Percentiles rank a stretch among this genome's conserved stretches.
Conservation (phyloP, 2,888 invertebrate genomes). For the Nebria salina region DNA sequence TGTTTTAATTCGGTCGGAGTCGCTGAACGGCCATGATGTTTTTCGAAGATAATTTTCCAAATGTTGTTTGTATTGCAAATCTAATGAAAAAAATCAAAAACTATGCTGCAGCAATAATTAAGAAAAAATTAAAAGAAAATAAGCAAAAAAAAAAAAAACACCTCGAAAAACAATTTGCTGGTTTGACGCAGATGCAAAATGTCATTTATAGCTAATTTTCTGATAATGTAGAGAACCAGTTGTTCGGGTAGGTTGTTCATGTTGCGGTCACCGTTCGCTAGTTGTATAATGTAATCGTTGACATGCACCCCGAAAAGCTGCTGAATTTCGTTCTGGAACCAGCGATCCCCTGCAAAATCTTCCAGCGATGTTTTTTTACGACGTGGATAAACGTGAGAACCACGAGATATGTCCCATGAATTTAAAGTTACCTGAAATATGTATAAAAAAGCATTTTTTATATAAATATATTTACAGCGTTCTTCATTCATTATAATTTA, state of each 20-base stretch:
- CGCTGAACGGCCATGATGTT: constrained; percentile 43
- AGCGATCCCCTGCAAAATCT: constrained; percentile 53
- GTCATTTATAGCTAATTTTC: constrained; percentile 51
- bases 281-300: constrained; percentile 43
- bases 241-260: constrained; percentile 53
- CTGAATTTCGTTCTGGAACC: constrained; percentile 53
- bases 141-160: constrained; percentile 27
- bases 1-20: constrained; percentile 25
- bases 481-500: too few relatives aligned
- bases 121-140: too few relatives aligned
- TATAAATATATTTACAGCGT: too few relatives aligned
- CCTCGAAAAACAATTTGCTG: constrained; percentile 55
- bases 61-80: constrained; percentile 50
- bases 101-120: not conserved
- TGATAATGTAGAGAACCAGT: constrained; percentile 53
- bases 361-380: constrained; percentile 50
- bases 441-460: too few relatives aligned
- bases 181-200: constrained; percentile 52
- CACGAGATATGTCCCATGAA: constrained; percentile 54
- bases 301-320: constrained; percentile 54
- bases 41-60: constrained; percentile 51
- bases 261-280: constrained; percentile 49
- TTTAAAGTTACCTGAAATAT: constrained; percentile 53
- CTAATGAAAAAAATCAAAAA: constrained; percentile 47
- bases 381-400: constrained; percentile 54